Evolutionary conservation across 2,113 vertebrate species (phyloP).

Genomic region (Scophthalmus maximus): DNA sequence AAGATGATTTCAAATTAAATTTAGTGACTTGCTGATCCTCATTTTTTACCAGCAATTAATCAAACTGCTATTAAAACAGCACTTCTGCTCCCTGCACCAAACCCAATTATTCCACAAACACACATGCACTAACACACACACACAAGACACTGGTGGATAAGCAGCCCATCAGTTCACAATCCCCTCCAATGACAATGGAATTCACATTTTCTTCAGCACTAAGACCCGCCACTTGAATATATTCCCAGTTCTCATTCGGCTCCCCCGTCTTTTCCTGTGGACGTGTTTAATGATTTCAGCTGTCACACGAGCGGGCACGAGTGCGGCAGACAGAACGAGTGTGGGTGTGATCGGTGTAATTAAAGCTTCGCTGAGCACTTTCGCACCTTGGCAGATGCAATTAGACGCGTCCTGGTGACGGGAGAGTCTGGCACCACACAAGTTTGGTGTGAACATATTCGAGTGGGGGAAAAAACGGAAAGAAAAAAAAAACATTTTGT

Average conservation of each 20-base stretch:
- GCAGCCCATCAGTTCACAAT: slow-evolving; percentile 65
- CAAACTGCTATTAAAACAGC: slow-evolving; percentile 42
- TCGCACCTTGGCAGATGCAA: slow-evolving; percentile 79
- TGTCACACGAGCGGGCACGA: slow-evolving; percentile 43
- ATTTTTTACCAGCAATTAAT: slow-evolving; percentile 28
- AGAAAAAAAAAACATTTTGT: not conserved
- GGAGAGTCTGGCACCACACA: slow-evolving; percentile 63
- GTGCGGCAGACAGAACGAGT: slow-evolving; percentile 47
- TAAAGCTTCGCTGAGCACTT: slow-evolving; percentile 66
- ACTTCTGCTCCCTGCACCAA: slow-evolving; percentile 45
- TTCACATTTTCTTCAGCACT: slow-evolving; percentile 45
- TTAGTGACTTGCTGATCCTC: not conserved
- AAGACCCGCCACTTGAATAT: slow-evolving; percentile 40
- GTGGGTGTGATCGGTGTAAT: slow-evolving; percentile 74
- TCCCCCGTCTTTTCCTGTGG: slow-evolving; percentile 19
- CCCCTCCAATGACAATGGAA: slow-evolving; percentile 59
- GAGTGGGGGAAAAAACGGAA: not conserved
- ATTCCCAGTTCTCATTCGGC: slow-evolving; percentile 15
- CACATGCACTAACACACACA: not conserved
- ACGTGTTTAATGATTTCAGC: slow-evolving; percentile 65
- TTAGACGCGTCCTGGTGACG: slow-evolving; percentile 69
- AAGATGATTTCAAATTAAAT: too few species aligned
- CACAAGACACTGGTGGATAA: slow-evolving; percentile 36
- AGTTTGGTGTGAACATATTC: slow-evolving; percentile 18
- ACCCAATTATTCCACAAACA: slow-evolving; percentile 41